These are phyloP conservation scores for Tiliacea aurago DNA, from an alignment of 2,888 invertebrate genomes.

Conservation along the genomic window DNA sequence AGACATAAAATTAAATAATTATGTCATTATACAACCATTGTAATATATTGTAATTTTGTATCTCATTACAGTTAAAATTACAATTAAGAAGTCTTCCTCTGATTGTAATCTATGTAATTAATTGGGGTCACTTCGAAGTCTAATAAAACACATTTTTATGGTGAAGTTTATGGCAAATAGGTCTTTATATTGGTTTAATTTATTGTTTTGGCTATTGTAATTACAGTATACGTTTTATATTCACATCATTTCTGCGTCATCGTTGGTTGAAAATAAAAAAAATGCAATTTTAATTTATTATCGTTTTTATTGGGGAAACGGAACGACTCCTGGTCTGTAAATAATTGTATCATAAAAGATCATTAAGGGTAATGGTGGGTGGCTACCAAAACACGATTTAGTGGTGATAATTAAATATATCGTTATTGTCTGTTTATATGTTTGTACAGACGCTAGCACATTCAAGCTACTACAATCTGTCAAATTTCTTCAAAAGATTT, in stretches of 20 bases:
- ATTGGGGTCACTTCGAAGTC: slow-evolving; percentile 60
- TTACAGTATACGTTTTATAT: slow-evolving; percentile 45
- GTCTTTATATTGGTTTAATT: slow-evolving; percentile 60
- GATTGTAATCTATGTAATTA: slow-evolving; percentile 67
- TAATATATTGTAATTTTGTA: slow-evolving; percentile 56
- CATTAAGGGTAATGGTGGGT: slow-evolving; percentile 3
- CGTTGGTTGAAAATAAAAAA: slow-evolving; percentile 35
- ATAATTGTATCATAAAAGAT: slow-evolving; percentile 24
- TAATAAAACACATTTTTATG: slow-evolving; percentile 66
- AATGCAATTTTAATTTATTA: slow-evolving; percentile 11
- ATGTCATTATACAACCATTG: slow-evolving; percentile 61
- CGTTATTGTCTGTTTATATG: too few relatives aligned
- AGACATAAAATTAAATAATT: slow-evolving; percentile 66
- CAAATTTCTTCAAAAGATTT: too few relatives aligned
- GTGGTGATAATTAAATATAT: too few relatives aligned
- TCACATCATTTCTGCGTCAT: slow-evolving; percentile 34
- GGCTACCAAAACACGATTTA: background rate
- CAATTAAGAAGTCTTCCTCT: slow-evolving; percentile 51
- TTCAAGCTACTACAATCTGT: too few relatives aligned
- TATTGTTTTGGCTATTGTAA: slow-evolving; percentile 55
- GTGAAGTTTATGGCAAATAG: slow-evolving; percentile 66
- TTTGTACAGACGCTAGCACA: too few relatives aligned
- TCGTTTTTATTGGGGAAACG: slow-evolving; percentile 40
- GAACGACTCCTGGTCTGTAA: slow-evolving; percentile 18
- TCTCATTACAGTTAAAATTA: slow-evolving; percentile 61